phyloP scores from a whole-genome alignment of 2,888 invertebrate species.

The Drosophila villosipedis region DNA sequence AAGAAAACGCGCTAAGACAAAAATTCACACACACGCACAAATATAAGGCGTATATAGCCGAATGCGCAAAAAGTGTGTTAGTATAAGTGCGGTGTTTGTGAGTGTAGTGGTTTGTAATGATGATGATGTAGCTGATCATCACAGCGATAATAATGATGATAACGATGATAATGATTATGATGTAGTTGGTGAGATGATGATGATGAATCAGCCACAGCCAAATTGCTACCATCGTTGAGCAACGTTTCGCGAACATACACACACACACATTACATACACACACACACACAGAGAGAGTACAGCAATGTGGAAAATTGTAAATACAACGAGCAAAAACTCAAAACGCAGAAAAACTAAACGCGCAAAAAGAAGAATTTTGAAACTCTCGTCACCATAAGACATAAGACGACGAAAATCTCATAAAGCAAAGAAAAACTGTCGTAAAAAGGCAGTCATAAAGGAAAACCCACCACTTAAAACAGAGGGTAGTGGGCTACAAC shows the following conservation, averaged over 20 bases:
- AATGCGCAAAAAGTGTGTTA: conserved; percentile 50
- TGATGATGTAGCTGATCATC: conserved; percentile 60
- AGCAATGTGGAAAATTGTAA: conserved; percentile 82
- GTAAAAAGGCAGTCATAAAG: conserved; percentile 68
- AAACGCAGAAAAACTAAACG: conserved; percentile 81
- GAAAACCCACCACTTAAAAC: conserved; percentile 76
- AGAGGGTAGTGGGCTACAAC: conserved; percentile 62
- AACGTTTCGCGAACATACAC: conserved; percentile 55
- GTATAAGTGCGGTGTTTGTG: conserved; percentile 46
- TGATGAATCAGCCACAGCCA: conserved; percentile 46
- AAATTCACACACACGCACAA: conserved; percentile 29
- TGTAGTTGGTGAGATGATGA: conserved; percentile 52
- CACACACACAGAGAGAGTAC: conserved; percentile 49
- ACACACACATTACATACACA: neutral
- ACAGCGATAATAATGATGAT: conserved; percentile 46
- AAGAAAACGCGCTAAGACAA: conserved; percentile 63
- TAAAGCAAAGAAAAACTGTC: conserved; percentile 49
- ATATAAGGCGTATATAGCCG: conserved; percentile 23
- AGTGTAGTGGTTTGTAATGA: conserved; percentile 55
- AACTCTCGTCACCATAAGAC: conserved; percentile 66
- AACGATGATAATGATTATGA: conserved; percentile 49
- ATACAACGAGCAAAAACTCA: conserved; percentile 77
- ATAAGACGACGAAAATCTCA: conserved; percentile 36
- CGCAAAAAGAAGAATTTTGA: conserved; percentile 80
- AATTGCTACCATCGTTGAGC: conserved; percentile 55